A percentile compares a stretch with the other conserved stretches of the same genome.
These are phyloP conservation scores for Tenrec ecaudatus DNA, from an alignment of 2,113 vertebrate species.

Conservation along the genomic window DNA sequence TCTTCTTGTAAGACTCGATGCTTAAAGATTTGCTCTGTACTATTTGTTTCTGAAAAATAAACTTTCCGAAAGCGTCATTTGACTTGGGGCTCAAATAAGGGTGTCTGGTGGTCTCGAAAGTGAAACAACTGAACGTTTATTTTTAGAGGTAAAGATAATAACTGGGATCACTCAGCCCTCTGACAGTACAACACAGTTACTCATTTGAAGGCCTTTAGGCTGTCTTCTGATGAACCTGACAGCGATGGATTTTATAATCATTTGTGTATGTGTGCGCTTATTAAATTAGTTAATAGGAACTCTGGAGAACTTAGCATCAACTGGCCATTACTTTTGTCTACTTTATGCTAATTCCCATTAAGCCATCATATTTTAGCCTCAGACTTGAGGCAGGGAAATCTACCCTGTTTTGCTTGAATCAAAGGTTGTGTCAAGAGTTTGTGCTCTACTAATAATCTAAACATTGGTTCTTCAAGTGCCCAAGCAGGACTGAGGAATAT, in stretches of 20 bases:
- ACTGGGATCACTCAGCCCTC: not conserved
- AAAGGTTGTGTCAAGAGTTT: not conserved
- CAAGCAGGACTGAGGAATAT: too few species aligned
- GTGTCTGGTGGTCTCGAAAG: constrained; percentile 13
- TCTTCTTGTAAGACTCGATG: not conserved
- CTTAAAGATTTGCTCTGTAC: not conserved
- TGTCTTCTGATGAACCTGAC: not conserved
- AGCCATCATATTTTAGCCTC: not conserved
- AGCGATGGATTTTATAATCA: not conserved
- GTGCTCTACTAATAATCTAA: too few species aligned
- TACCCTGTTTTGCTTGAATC: not conserved
- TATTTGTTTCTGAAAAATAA: not conserved
- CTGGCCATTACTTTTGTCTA: accelerated
- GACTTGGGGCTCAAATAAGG: not conserved
- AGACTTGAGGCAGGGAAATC: not conserved
- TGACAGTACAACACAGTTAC: not conserved
- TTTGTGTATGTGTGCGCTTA: not conserved
- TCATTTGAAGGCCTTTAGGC: not conserved
- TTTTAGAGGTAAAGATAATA: not conserved
- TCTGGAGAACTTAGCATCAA: not conserved
- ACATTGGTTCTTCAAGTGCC: too few species aligned
- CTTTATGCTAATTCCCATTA: not conserved
- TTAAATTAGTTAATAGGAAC: not conserved
- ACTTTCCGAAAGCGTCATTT: constrained; percentile 21
- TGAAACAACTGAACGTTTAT: constrained; percentile 6